phyloP scores from a whole-genome alignment of 2,797 vertebrate species.

The Hemibagrus guttatus region DNA sequence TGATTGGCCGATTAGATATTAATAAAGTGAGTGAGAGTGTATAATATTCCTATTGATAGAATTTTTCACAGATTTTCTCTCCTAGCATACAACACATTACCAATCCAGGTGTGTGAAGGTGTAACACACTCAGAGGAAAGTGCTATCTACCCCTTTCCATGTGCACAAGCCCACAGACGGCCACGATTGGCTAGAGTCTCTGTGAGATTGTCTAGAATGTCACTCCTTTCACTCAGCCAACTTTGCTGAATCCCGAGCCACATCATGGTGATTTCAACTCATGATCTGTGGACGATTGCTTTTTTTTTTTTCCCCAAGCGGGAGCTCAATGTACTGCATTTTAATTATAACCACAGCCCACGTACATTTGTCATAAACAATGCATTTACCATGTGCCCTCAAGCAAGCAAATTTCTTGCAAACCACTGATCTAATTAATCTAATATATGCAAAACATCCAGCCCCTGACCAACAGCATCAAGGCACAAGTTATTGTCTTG shows the following conservation, averaged over 20 bases:
- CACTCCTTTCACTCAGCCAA: neutral
- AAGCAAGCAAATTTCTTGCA: neutral
- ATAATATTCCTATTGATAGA: neutral
- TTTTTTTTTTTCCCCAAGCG: neutral
- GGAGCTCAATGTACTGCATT: neutral
- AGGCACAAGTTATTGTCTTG: neutral
- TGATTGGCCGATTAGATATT: no score
- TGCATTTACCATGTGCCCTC: neutral
- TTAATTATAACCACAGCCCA: neutral
- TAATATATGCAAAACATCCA: neutral
- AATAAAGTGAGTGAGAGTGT: no score
- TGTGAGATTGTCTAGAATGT: neutral
- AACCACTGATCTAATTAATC: neutral
- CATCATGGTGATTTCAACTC: neutral
- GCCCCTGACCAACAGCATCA: neutral
- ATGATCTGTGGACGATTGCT: neutral
- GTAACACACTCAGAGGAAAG: neutral
- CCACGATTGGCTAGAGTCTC: neutral
- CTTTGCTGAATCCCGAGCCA: neutral
- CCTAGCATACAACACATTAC: neutral
- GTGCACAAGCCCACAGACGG: constrained; percentile 5
- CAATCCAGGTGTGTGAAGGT: neutral
- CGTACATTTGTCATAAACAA: neutral
- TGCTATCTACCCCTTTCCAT: neutral
- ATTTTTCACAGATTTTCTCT: neutral